Base-by-base conservation (phyloP, 2,888 invertebrate genomes). In the Biston betularia region DNA sequence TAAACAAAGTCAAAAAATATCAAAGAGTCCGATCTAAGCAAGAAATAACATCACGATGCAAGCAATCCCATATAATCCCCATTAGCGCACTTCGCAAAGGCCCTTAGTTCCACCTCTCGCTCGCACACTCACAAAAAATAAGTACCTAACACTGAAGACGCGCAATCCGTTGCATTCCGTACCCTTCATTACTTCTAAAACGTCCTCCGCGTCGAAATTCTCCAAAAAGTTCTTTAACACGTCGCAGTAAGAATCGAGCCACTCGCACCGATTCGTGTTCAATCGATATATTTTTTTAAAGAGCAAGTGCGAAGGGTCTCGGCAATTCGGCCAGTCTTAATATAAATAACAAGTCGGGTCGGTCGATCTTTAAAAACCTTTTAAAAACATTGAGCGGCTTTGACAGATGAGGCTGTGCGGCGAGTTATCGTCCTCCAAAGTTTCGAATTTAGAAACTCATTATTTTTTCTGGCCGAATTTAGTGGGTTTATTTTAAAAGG, bases 81-180 rank as follows among this genome's bases (percentile, higher is more conserved):
- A 92, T 91, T 92, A 92, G 89, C 84, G 84, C 84, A 90, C 90
- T 89, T 91, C 79, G 92, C 91, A 84, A 89, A 86, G 89, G 83
- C 82, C 86, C 86, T 82, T 74, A 72, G 69, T 70, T 74, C 50
- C 70, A 75, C 73, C 45, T 92, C 92, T 81, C 88, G 73, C 85
- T 92, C 87, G 77, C 89, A 88, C 92, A 76, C 72, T 71, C 69
- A 90, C 92, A 93, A 92, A 93, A 93, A 93, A 92, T 83, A 76
- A 82, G 89, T 91, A 91, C 90, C 90, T 92, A 87, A 89, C 88
- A 77, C 81, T 74, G 83, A 84, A 75, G 81, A 80, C 84, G 86
- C 90, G 89, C 92, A 91, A 90, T 90, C 90, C 87, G 81, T 76
- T 86, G 88, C 92, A 92, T 92, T 91, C 92, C 92, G 82, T 87